Conservation (phyloP, 2,113 vertebrate genomes). For the Dendrocopos noguchii region DNA sequence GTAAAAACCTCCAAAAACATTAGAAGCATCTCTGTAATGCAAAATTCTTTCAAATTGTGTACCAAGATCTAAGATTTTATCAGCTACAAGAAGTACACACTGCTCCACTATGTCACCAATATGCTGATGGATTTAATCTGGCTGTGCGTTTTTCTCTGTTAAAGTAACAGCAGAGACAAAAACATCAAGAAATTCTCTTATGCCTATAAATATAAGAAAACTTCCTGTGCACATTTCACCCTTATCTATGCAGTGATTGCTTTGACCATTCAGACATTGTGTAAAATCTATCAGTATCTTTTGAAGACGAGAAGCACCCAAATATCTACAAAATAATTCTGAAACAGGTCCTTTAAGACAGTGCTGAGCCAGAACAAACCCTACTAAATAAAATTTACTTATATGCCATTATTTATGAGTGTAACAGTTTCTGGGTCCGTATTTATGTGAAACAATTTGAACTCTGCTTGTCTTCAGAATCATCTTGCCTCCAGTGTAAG, state of each 20-base stretch:
- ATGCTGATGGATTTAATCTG: background rate
- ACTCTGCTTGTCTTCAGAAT: background rate
- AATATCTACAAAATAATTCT: background rate
- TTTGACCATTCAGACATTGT: background rate
- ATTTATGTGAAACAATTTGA: background rate
- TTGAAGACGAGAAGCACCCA: background rate
- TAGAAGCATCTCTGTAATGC: background rate
- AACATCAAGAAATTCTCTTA: background rate
- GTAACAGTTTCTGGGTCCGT: background rate
- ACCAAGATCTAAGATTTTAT: background rate
- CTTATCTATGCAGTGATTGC: background rate
- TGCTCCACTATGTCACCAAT: background rate
- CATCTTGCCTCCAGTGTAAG: background rate
- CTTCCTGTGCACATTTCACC: background rate
- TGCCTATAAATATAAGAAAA: background rate
- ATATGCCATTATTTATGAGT: background rate
- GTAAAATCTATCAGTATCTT: background rate
- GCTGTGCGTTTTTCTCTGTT: background rate
- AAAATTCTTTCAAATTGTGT: background rate
- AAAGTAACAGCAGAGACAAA: background rate
- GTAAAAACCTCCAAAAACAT: background rate
- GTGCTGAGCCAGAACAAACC: background rate
- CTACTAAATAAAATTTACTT: background rate
- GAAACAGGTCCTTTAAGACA: background rate
- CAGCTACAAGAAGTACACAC: background rate